These are phyloP conservation scores for Morone saxatilis DNA, from an alignment of 2,113 vertebrate genomes.

Conservation along the genomic window DNA sequence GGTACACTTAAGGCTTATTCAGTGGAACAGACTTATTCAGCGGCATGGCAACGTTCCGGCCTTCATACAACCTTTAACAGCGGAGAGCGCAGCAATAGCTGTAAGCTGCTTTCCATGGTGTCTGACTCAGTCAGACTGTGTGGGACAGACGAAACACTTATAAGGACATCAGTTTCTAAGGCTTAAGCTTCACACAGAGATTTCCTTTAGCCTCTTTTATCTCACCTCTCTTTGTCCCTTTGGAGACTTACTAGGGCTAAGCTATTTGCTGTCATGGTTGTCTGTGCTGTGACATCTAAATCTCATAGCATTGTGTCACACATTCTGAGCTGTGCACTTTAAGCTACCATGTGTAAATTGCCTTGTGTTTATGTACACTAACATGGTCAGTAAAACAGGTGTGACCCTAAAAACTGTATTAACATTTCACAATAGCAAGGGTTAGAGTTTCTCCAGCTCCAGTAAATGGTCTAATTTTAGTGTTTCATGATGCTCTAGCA, in stretches of 20 bases:
- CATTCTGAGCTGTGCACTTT: conserved; percentile 15
- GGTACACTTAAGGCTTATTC: conserved; percentile 48
- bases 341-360: conserved; percentile 6
- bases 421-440: neutral
- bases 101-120: conserved; percentile 79
- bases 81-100: conserved; percentile 69
- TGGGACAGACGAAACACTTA: conserved; percentile 67
- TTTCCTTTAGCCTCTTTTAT: conserved; percentile 76
- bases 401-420: neutral
- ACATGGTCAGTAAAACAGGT: neutral
- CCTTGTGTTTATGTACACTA: neutral
- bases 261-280: conserved; percentile 67
- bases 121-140: conserved; percentile 69
- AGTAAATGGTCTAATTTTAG: neutral
- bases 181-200: conserved; percentile 73
- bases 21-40: conserved; percentile 39
- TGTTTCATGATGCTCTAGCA: neutral
- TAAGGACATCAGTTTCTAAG: conserved; percentile 71
- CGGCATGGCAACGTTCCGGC: conserved; percentile 22
- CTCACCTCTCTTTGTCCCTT: conserved; percentile 69
- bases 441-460: neutral
- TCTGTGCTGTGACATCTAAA: conserved; percentile 71
- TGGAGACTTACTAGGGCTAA: conserved; percentile 66
- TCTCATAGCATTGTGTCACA: conserved; percentile 49
- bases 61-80: conserved; percentile 71